phyloP scores from a whole-genome alignment of 2,113 vertebrate species.

The Acrocephalus arundinaceus region DNA sequence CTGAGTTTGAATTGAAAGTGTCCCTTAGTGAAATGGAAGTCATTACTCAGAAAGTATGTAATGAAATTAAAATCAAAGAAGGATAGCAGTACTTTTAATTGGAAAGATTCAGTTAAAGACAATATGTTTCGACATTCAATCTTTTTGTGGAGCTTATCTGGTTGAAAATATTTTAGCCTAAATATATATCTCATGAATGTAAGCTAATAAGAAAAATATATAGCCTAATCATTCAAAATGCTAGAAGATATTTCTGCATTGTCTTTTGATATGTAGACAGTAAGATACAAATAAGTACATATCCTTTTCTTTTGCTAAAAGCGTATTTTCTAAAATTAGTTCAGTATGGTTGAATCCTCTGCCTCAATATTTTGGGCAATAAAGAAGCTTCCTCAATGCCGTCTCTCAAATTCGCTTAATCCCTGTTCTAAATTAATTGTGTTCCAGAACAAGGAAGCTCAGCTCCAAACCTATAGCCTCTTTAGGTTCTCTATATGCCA shows the following conservation, averaged over 20 bases:
- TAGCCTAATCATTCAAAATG: not conserved
- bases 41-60: not conserved
- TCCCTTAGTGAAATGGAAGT: not conserved
- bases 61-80: slow-evolving; percentile 6
- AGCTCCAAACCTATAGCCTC: not conserved
- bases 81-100: not conserved
- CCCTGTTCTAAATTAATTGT: not conserved
- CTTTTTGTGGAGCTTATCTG: not conserved
- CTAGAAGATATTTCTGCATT: not conserved
- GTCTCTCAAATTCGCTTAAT: not conserved
- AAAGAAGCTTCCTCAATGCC: not conserved
- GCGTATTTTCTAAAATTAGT: not conserved
- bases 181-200: not conserved
- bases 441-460: not conserved
- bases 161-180: not conserved
- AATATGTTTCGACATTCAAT: not conserved
- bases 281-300: not conserved
- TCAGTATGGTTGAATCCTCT: not conserved
- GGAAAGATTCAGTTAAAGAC: not conserved
- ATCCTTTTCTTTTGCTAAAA: not conserved
- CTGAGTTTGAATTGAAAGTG: not conserved
- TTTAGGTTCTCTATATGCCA: not conserved
- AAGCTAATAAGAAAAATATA: not conserved
- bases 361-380: not conserved
- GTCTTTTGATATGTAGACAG: not conserved